These are phyloP conservation scores for Platycheirus albimanus DNA, from an alignment of 2,888 invertebrate genomes.

Conservation along the genomic window DNA sequence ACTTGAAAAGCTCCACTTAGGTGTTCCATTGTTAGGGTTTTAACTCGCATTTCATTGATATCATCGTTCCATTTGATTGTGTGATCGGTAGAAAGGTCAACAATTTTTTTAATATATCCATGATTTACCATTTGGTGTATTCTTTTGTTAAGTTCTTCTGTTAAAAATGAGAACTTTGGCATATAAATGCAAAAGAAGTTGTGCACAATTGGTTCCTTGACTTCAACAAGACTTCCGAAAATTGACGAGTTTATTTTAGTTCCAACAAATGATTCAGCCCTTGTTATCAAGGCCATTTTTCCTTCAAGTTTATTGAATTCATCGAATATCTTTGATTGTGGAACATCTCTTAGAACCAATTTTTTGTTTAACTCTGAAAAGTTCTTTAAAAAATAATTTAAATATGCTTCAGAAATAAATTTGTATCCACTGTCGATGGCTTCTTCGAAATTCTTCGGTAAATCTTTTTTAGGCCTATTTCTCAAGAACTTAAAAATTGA, in stretches of 20 bases:
- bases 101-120: background rate
- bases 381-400: background rate
- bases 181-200: constrained; percentile 1
- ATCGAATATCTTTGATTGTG: background rate
- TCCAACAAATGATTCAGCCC: background rate
- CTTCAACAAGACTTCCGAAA: background rate
- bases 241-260: background rate
- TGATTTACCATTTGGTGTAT: background rate
- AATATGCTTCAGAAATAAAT: background rate
- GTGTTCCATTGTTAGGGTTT: background rate
- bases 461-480: background rate
- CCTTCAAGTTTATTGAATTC: background rate
- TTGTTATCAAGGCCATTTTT: background rate
- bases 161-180: constrained; percentile 17
- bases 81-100: background rate
- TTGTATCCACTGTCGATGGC: background rate
- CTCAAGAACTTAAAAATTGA: constrained; percentile 26
- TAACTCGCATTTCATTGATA: background rate
- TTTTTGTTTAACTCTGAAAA: background rate
- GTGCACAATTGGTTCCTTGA: background rate
- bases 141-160: background rate
- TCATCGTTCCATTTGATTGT: background rate
- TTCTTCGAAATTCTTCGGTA: background rate
- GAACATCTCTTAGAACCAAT: background rate
- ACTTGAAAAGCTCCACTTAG: constrained; percentile 8